Evolutionary conservation across 2,797 vertebrate genomes (phyloP), one percentile per base, ranked within the genome.

Genomic region (Nyctalus aviator): DNA sequence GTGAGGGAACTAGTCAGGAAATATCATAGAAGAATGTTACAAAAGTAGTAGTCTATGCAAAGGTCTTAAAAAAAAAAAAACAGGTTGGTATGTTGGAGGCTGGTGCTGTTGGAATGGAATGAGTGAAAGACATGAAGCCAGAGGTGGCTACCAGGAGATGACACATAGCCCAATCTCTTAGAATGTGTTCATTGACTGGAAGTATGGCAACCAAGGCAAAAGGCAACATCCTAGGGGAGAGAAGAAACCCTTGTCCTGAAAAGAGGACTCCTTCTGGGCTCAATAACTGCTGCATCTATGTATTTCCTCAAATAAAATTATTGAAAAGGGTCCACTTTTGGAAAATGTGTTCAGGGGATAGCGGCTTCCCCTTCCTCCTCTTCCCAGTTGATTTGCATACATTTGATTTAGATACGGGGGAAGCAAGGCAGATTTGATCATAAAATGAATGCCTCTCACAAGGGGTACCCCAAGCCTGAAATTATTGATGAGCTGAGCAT

Each of bases 401-500:
- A 59, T 69, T 66, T 75, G 30, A 75, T 46, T 81, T 41, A 64
- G 8, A 76, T 20, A 11, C 17, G 44, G 8, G 23, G 13, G 81
- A 21, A 50, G 48, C n/a, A 64, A 75, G 59, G 37, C 41, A 85
- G 48, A 13, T 32, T 6, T n/a, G 32, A 44, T n/a, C 87, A 48
- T 91, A 91, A 30, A 95, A 72, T 95, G 27, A 18, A 79, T 93
- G 57, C 18, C 46, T 86, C 55, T 75, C 17, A 12, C 27, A 90
- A 91, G 75, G 44, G 88, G 90, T 79, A 91, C 94, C 85, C 94
- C 85, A 93, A 84, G 27, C 69, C 66, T 91, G 50, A 87, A 97
- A 96, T 96, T 96, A 96, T 79, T 96, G 88, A 97, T 94, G 93
- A 96, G 85, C 92, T 44, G 55, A 93, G 95, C 97, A 97, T 30